Evolutionary conservation across 2,888 invertebrate species (phyloP).

Genomic region (Cephus pygmeus): DNA sequence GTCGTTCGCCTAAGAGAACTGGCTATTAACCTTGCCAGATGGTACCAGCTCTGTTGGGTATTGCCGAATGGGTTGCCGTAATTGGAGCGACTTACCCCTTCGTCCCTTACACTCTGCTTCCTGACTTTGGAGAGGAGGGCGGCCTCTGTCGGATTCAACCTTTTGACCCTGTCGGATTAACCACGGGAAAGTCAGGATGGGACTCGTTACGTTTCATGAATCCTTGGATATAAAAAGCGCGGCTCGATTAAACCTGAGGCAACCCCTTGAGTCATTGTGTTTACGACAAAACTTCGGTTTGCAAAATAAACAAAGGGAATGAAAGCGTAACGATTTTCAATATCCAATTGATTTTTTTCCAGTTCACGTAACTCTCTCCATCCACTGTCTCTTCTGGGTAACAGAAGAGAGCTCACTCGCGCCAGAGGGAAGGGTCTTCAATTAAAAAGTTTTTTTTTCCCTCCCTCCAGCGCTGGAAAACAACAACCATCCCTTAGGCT

Average conservation of each 20-base stretch:
- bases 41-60: constrained; percentile 25
- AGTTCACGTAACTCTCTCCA: constrained; percentile 51
- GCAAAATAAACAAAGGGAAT: no score
- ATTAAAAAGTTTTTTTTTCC: constrained; percentile 53
- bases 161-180: no score
- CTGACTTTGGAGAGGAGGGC: no score
- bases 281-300: no score
- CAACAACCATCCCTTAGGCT: constrained; percentile 43
- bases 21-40: constrained; percentile 40
- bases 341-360: constrained; percentile 57
- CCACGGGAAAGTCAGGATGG: no score
- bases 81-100: constrained; percentile 29
- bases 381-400: constrained; percentile 16
- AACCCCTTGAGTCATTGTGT: no score
- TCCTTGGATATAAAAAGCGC: no score
- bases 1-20: constrained; percentile 39
- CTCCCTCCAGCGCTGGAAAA: constrained; percentile 37
- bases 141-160: no score
- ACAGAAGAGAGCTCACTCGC: constrained; percentile 42
- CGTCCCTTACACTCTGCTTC: constrained; percentile 7
- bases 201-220: no score
- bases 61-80: constrained; percentile 25
- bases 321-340: constrained; percentile 52
- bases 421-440: constrained; percentile 32
- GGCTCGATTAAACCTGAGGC: no score